phyloP scores from a whole-genome alignment of 1,140 invertebrate species.

The Drosophila trapezifrons region DNA sequence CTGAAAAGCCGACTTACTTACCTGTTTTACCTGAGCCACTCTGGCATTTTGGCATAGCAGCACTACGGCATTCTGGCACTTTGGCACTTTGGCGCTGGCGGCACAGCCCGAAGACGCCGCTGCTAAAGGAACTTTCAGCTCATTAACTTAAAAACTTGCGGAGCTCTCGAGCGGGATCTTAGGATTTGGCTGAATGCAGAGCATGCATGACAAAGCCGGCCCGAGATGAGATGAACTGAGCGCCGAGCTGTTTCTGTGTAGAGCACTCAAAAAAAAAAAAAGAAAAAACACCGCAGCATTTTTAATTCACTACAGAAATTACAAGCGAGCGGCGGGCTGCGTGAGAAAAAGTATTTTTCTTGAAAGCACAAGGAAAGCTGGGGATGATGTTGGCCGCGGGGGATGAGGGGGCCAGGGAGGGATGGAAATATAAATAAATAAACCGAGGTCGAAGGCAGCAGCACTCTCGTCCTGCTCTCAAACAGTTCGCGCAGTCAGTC shows the following conservation, averaged over 20 bases:
- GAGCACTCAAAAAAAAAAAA: conserved; percentile 58
- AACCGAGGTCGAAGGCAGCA: conserved; percentile 73
- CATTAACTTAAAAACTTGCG: conserved; percentile 69
- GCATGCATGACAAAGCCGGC: conserved; percentile 63
- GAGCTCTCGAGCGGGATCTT: conserved; percentile 53
- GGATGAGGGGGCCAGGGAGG: conserved; percentile 5
- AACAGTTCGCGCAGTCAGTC: conserved; percentile 49
- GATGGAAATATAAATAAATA: conserved; percentile 81
- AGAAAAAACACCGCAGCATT: conserved; percentile 57
- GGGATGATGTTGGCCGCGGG: conserved; percentile 7
- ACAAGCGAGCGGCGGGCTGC: conserved; percentile 53
- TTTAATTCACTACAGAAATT: conserved; percentile 80
- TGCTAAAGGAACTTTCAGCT: conserved; percentile 55
- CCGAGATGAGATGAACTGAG: conserved; percentile 42
- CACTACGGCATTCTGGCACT: conserved; percentile 7
- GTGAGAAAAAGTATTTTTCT: conserved; percentile 70
- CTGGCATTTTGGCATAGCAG: conserved; percentile 7
- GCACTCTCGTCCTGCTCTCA: conserved; percentile 37
- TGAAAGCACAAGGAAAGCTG: conserved; percentile 60
- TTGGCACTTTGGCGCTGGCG: conserved; percentile 4
- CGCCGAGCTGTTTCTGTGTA: conserved; percentile 33
- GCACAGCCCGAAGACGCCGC: conserved; percentile 27
- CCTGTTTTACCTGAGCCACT: conserved; percentile 10
- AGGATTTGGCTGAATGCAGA: conserved; percentile 44
- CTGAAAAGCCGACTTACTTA: conserved; percentile 17